These are phyloP conservation scores for Apteryx owenii DNA, from an alignment of 2,113 vertebrate species.

Conservation along the genomic window DNA sequence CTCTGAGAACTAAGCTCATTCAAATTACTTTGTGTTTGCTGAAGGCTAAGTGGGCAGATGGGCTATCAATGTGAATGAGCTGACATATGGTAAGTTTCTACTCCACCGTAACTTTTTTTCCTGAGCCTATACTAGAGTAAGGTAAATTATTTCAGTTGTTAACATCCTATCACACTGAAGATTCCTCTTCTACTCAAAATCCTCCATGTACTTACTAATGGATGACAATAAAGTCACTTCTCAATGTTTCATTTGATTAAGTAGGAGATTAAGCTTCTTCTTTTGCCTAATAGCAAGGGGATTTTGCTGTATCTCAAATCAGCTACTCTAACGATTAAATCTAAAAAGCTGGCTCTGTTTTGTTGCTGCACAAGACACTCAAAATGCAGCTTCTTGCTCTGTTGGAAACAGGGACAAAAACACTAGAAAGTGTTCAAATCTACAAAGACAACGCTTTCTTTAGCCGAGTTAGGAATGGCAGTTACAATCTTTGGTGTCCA, in stretches of 20 bases:
- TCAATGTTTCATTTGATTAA: not conserved
- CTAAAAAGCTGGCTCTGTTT: not conserved
- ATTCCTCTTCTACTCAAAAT: not conserved
- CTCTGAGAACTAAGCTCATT: not conserved
- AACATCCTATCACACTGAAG: not conserved
- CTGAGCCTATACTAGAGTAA: not conserved
- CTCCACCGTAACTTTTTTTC: not conserved
- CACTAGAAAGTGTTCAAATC: not conserved
- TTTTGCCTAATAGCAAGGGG: not conserved
- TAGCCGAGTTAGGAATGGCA: not conserved
- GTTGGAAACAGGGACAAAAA: not conserved
- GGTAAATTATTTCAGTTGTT: not conserved
- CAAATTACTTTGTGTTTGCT: not conserved
- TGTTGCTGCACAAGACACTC: not conserved
- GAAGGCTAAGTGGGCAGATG: not conserved
- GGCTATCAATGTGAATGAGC: not conserved
- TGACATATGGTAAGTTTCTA: not conserved
- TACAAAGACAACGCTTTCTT: not conserved
- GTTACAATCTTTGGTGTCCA: not conserved
- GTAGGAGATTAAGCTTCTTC: not conserved
- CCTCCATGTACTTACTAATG: not conserved
- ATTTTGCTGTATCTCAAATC: not conserved
- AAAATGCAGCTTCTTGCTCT: not conserved
- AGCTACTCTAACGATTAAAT: not conserved
- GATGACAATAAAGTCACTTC: not conserved